phyloP scores from a whole-genome alignment of 2,888 invertebrate genomes.

The Portevinia maculata region DNA sequence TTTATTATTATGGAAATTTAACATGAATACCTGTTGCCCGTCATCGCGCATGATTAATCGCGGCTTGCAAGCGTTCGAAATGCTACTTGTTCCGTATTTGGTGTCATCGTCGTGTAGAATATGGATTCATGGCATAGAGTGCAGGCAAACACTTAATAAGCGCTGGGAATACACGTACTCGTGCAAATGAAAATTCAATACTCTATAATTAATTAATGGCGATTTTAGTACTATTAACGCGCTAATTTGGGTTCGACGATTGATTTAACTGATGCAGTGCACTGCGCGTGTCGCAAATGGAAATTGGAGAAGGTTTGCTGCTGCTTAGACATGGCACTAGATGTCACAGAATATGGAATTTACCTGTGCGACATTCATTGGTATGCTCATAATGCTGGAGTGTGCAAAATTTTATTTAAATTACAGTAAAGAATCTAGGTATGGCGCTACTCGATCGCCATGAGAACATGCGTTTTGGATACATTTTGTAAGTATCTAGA shows the following conservation, averaged over 20 bases:
- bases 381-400: slow-evolving; percentile 55
- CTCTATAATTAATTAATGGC: slow-evolving; percentile 67
- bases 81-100: slow-evolving; percentile 63
- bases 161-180: slow-evolving; percentile 44
- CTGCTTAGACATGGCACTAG: slow-evolving; percentile 54
- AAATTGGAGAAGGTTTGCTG: slow-evolving; percentile 64
- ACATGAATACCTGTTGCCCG: slow-evolving; percentile 75
- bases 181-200: slow-evolving; percentile 45
- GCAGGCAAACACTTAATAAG: slow-evolving; percentile 69
- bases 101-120: slow-evolving; percentile 55
- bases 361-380: slow-evolving; percentile 55
- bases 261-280: slow-evolving; percentile 44
- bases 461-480: slow-evolving; percentile 25
- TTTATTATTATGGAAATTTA: slow-evolving; percentile 81
- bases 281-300: slow-evolving; percentile 46
- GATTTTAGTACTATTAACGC: slow-evolving; percentile 65
- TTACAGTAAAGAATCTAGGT: slow-evolving; percentile 42
- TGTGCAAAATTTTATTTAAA: slow-evolving; percentile 67
- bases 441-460: slow-evolving; percentile 58
- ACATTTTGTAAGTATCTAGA: not conserved
- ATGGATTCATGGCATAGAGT: slow-evolving; percentile 71
- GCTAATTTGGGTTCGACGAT: slow-evolving; percentile 67
- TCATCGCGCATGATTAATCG: slow-evolving; percentile 71
- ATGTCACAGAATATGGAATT: slow-evolving; percentile 71
- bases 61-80: slow-evolving; percentile 35